phyloP scores from a whole-genome alignment of 92 coral and sea anemone genomes.

The Blastomussa wellsi region DNA sequence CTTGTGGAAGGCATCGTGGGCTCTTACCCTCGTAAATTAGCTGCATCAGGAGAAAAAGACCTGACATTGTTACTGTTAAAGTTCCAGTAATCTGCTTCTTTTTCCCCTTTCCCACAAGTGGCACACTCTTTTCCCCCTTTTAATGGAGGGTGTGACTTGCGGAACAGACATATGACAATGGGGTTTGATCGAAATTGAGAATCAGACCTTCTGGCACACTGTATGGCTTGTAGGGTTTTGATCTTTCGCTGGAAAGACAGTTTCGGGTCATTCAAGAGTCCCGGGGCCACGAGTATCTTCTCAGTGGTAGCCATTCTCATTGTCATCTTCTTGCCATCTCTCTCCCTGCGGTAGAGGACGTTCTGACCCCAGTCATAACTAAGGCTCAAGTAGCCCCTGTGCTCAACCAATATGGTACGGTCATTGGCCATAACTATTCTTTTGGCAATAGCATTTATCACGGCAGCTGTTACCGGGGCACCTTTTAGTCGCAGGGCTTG shows the following conservation, averaged over 20 bases:
- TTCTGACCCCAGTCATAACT: slow-evolving; percentile 44
- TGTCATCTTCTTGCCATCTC: slow-evolving; percentile 46
- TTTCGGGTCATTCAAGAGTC: slow-evolving; percentile 43
- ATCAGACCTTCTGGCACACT: slow-evolving; percentile 45
- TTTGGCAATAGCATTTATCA: slow-evolving; percentile 37
- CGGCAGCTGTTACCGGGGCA: slow-evolving; percentile 45
- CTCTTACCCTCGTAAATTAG: slow-evolving; percentile 52
- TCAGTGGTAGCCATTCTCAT: too few species aligned
- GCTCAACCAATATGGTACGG: slow-evolving; percentile 39
- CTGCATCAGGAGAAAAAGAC: slow-evolving; percentile 49
- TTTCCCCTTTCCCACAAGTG: slow-evolving; percentile 42
- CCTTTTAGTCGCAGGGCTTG: slow-evolving; percentile 42
- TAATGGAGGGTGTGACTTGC: slow-evolving; percentile 37
- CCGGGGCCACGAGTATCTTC: too few species aligned
- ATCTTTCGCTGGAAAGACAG: slow-evolving; percentile 41
- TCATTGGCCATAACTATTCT: slow-evolving; percentile 38
- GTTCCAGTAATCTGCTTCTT: slow-evolving; percentile 54
- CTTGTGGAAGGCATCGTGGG: slow-evolving; percentile 46
- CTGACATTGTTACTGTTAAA: slow-evolving; percentile 44
- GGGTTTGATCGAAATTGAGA: slow-evolving; percentile 46
- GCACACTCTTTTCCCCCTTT: slow-evolving; percentile 42
- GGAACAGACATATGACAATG: slow-evolving; percentile 40
- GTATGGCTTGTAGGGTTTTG: slow-evolving; percentile 43
- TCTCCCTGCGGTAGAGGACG: slow-evolving; percentile 43
- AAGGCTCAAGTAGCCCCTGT: slow-evolving; percentile 41